These are phyloP conservation scores for Crotophaga sulcirostris DNA, from an alignment of 2,113 vertebrate genomes.

Conservation along the genomic window DNA sequence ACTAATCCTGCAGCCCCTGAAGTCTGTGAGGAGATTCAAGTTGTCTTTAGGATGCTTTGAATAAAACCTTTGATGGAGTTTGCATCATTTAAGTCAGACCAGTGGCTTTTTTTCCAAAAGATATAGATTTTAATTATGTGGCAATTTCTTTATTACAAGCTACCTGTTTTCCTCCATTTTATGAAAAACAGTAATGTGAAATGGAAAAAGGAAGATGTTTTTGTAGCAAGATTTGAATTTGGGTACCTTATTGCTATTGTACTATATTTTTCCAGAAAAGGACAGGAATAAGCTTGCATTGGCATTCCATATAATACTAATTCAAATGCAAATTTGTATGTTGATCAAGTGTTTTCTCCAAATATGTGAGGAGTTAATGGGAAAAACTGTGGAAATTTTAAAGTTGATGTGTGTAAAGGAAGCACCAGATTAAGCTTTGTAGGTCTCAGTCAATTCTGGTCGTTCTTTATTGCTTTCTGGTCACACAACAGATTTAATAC, in stretches of 20 bases:
- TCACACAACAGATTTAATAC: background rate
- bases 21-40: background rate
- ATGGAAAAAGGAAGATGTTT: background rate
- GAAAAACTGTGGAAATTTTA: background rate
- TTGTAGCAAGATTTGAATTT: background rate
- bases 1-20: background rate
- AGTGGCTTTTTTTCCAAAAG: background rate
- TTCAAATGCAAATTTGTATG: background rate
- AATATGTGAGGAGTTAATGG: background rate
- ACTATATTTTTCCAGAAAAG: background rate
- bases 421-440: background rate
- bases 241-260: background rate
- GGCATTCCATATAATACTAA: background rate
- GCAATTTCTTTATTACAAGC: background rate
- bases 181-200: background rate
- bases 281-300: background rate
- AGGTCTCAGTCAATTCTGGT: background rate
- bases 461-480: background rate
- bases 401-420: background rate
- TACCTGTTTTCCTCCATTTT: background rate
- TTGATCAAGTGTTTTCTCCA: background rate
- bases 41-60: slow-evolving; percentile 2
- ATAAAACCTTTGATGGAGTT: background rate
- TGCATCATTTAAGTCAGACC: background rate
- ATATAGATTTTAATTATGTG: background rate